A percentile compares a stretch with the other conserved stretches of the same genome.
phyloP scores from a whole-genome alignment of 2,113 vertebrate species.

The Urocitellus parryii region DNA sequence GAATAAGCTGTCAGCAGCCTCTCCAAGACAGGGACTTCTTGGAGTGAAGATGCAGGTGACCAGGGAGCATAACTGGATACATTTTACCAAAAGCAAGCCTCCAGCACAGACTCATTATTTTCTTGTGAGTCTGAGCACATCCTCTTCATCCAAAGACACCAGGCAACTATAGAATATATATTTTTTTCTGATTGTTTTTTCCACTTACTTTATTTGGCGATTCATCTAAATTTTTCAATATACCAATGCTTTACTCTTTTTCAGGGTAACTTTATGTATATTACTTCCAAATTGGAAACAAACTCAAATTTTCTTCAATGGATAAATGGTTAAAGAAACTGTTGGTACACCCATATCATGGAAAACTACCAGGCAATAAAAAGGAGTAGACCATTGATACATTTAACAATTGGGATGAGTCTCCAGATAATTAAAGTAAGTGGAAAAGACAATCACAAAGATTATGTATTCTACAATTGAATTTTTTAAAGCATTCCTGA shows the following conservation, averaged over 20 bases:
- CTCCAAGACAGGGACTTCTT: background rate
- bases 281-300: background rate
- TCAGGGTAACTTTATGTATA: background rate
- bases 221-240: too few relatives aligned
- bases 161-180: background rate
- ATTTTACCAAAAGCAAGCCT: background rate
- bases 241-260: background rate
- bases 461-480: background rate
- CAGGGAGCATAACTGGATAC: background rate
- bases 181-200: too few relatives aligned
- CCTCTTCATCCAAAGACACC: background rate
- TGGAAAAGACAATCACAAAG: background rate
- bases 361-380: background rate
- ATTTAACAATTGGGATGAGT: background rate
- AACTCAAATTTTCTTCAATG: background rate
- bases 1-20: background rate
- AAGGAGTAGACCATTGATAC: background rate
- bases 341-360: background rate
- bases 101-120: background rate
- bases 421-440: background rate
- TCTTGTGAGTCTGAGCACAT: background rate
- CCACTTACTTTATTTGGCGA: too few relatives aligned
- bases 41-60: too few relatives aligned
- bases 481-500: background rate
- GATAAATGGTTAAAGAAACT: background rate